phyloP scores from a whole-genome alignment of 1,140 invertebrate genomes.

The Calycopis cecrops region DNA sequence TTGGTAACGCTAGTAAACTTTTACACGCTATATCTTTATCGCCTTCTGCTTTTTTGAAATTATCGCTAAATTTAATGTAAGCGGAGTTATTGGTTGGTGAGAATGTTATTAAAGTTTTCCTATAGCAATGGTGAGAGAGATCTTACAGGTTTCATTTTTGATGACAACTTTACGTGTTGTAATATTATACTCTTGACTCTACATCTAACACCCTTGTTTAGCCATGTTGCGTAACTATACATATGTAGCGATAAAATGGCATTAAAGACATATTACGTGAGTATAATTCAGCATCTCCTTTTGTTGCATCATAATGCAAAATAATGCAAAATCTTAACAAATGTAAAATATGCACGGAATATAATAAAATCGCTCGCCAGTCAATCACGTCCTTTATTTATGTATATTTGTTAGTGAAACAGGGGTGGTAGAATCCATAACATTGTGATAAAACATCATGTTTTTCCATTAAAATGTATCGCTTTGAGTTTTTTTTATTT shows the following conservation, averaged over 20 bases:
- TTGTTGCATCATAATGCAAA: too few relatives aligned
- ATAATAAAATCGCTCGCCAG: neutral
- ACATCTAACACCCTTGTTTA: too few relatives aligned
- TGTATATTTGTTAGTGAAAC: conserved; percentile 66
- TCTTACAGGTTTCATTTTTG: too few relatives aligned
- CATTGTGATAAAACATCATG: conserved; percentile 70
- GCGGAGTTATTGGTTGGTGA: conserved; percentile 6
- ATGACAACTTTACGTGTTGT: too few relatives aligned
- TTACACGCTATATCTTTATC: conserved; percentile 25
- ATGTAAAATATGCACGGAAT: too few relatives aligned
- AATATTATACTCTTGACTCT: too few relatives aligned
- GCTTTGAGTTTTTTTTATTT: conserved; percentile 46
- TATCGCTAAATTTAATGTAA: conserved; percentile 7
- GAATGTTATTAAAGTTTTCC: neutral
- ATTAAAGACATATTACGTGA: too few relatives aligned
- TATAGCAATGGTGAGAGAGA: too few relatives aligned
- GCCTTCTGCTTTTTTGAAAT: conserved; percentile 63
- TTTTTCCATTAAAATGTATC: conserved; percentile 64
- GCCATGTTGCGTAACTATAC: too few relatives aligned
- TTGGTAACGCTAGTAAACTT: conserved; percentile 21
- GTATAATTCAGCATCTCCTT: too few relatives aligned
- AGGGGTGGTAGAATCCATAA: conserved; percentile 60
- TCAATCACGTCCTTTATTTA: conserved; percentile 31
- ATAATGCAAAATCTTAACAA: too few relatives aligned
- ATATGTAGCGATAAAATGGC: too few relatives aligned